phyloP scores from a whole-genome alignment of 2,888 invertebrate genomes.

The Zygaena filipendulae region DNA sequence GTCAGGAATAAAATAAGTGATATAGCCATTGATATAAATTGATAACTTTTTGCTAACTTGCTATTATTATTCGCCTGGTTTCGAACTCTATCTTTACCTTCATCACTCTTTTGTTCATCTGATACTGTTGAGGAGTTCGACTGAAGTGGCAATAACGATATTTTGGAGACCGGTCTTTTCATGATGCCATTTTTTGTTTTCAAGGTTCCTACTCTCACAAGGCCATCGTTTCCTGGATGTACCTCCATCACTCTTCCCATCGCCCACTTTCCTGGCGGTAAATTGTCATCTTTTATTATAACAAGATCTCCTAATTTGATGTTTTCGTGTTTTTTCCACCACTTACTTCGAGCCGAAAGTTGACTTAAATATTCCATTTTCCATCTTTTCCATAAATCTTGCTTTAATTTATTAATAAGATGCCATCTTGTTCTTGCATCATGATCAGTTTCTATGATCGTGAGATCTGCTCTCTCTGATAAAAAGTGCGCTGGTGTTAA shows the following conservation, averaged over 20 bases:
- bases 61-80: too few species aligned
- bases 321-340: constrained; percentile 6
- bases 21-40: too few species aligned
- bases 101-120: too few species aligned
- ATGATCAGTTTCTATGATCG: constrained; percentile 8
- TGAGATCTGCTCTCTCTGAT: constrained; percentile 4
- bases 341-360: constrained; percentile 6
- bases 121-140: too few species aligned
- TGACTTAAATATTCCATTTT: constrained; percentile 7
- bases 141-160: constrained; percentile 1
- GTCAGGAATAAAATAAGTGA: too few species aligned
- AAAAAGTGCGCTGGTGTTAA: constrained; percentile 12
- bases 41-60: too few species aligned
- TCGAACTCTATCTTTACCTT: too few species aligned
- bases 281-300: constrained; percentile 9
- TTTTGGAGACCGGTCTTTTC: constrained; percentile 5
- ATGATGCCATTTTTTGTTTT: constrained; percentile 7
- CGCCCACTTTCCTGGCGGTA: constrained; percentile 9
- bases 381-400: constrained; percentile 5
- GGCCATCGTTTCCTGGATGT: constrained; percentile 6
- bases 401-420: constrained; percentile 5
- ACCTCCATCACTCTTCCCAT: constrained; percentile 6
- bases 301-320: constrained; percentile 10
- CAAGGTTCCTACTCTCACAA: constrained; percentile 10
- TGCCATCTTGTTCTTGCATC: constrained; percentile 11